A percentile compares a stretch with the other conserved stretches of the same genome.
These are phyloP conservation scores for Psilanteris sp. DNA, from an alignment of 1,140 invertebrate genomes.

Conservation along the genomic window DNA sequence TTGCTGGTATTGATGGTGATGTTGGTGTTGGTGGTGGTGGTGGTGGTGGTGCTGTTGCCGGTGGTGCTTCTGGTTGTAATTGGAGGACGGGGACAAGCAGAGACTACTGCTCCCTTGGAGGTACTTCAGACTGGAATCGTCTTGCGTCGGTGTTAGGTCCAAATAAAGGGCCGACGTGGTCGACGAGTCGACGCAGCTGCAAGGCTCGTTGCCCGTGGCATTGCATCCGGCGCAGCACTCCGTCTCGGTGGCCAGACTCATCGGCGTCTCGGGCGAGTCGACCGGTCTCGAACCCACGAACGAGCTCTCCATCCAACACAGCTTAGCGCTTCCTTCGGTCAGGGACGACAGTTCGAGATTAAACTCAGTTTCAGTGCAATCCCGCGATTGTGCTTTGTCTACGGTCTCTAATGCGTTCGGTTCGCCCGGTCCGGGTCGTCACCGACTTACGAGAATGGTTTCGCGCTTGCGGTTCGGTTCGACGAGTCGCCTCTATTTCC, in stretches of 20 bases:
- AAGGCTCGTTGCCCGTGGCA: conserved; percentile 71
- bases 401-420: conserved; percentile 19
- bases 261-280: conserved; percentile 90
- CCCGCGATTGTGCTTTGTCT: conserved; percentile 22
- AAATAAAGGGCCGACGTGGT: conserved; percentile 72
- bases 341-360: conserved; percentile 43
- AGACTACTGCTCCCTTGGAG: conserved; percentile 60
- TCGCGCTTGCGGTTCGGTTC: not conserved
- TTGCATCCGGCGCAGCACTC: conserved; percentile 77
- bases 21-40: conserved; percentile 61
- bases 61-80: conserved; percentile 58
- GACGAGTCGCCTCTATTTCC: conserved; percentile 32
- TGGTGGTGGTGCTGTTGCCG: conserved; percentile 62
- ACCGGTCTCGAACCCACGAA: conserved; percentile 92
- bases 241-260: conserved; percentile 82
- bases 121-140: conserved; percentile 66
- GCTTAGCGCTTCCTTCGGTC: conserved; percentile 78
- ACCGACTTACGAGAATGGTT: conserved; percentile 3
- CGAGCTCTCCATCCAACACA: conserved; percentile 94
- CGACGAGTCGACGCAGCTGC: conserved; percentile 73
- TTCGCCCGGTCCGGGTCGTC: not conserved
- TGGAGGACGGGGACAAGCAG: conserved; percentile 66
- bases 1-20: conserved; percentile 77
- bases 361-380: conserved; percentile 23
- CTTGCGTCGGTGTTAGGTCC: conserved; percentile 72